These are phyloP conservation scores for Apodemia hepburni DNA, from an alignment of 2,888 invertebrate species.

Conservation along the genomic window DNA sequence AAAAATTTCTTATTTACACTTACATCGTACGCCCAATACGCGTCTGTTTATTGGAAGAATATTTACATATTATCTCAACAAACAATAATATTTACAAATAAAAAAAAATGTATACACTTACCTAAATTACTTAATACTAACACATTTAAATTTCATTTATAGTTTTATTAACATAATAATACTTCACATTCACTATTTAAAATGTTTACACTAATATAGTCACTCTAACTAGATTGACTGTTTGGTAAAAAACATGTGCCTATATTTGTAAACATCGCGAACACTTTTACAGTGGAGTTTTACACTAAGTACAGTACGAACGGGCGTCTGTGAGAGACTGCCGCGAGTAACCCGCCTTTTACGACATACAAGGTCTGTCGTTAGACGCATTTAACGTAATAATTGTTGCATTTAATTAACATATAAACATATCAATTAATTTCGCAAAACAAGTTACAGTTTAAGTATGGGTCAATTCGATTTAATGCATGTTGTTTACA, in stretches of 20 bases:
- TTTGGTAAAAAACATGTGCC: conserved; percentile 6
- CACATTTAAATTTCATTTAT: background rate
- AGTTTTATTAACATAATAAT: background rate
- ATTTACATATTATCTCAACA: too few relatives aligned
- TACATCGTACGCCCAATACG: too few relatives aligned
- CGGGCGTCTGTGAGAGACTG: conserved; percentile 33
- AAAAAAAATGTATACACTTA: background rate
- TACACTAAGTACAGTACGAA: conserved; percentile 23
- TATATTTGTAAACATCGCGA: conserved; percentile 30
- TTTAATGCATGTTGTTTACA: background rate
- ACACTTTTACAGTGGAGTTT: background rate
- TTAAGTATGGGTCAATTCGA: background rate
- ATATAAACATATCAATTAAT: background rate
- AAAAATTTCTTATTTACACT: too few relatives aligned
- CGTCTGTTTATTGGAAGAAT: too few relatives aligned
- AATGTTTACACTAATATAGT: background rate
- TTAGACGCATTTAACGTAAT: conserved; percentile 17
- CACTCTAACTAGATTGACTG: conserved; percentile 11
- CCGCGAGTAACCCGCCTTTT: conserved; percentile 19
- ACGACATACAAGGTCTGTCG: conserved; percentile 3
- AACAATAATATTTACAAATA: background rate
- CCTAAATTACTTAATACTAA: background rate
- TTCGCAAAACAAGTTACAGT: background rate
- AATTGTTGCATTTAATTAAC: conserved; percentile 11
- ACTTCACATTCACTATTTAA: background rate